Evolutionary conservation across 2,888 invertebrate genomes (phyloP), one percentile per base, ranked within the genome.

Genomic region (Chrysomela aeneicollis): DNA sequence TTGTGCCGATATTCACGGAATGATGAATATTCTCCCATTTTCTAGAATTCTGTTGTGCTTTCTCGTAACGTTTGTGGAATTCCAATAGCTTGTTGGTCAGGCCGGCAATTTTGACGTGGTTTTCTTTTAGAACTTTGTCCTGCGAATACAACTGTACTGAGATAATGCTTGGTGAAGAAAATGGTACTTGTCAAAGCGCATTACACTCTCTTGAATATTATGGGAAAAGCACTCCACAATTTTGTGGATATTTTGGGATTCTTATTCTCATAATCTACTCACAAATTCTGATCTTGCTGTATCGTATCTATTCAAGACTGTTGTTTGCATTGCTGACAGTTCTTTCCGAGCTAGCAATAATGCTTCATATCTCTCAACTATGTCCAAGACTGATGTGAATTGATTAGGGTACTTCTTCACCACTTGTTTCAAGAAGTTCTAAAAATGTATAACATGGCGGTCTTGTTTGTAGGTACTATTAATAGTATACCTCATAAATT

Each of bases 1-100:
- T 66, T 19, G 71, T 62, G 19, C 64, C 52, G 10, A 42, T n/a
- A 15, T 53, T 64, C 8, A 59, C 62, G 4, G 32, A 47, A 19
- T 66, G 59, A 51, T 66, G 64, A 1, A 72, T 9, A 19, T 47
- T 57, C 50, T 72, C 73, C 71, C 73, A 71, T 54, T 71, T 71
- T 46, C 35, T 37, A 37, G 64, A 61, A 17, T 60, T 54, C 3
- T 49, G 12, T 15, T 30, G 54, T 2, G 71, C 70, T 0, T n/a
- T 58, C 21, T 71, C 71, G 61, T 70, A 63, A 18, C 64, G 66
- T 42, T 59, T 54, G 15, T 70, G 51, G 12, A 71, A 35, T n/a
- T 51, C 47, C 4, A 61, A 63, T 1, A 72, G 22, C 26, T 66
- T 61, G 30, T 69, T 71, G 6, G 51, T 61, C 47, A 73, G 55